Evolutionary conservation across 2,113 vertebrate genomes (phyloP), one percentile per base, ranked within the genome.

Genomic region (Spilogale gracilis): DNA sequence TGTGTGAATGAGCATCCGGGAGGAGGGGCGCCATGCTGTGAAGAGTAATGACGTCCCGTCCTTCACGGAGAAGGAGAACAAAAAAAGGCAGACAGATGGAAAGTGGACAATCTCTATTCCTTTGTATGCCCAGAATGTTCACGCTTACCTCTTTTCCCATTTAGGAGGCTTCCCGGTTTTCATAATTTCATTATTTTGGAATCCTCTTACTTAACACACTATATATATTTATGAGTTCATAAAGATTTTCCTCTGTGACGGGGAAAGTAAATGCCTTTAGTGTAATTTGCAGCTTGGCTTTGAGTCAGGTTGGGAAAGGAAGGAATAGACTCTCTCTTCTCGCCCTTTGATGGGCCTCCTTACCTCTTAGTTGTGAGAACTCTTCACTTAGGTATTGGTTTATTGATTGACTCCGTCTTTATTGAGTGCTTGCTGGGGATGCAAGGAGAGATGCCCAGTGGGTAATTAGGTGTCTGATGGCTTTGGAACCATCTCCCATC

Each of bases 251-350:
- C 92, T 85, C 56, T 86, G 5, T 79, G 25, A 38, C 85, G 82
- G 50, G 67, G 20, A 48, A 82, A 95, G 69, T 67, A 27, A 81
- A 63, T 86, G 82, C 30, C 52, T 65, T 71, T 60, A 38, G 52
- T 95, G 60, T 5, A 4, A 16, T 91, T 94, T 86, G 50, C 45
- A 84, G 61, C 74, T 94, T 95, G 93, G 78, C 67, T 89, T 50
- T 69, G 60, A 91, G 71, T 94, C 83, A 58, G 54, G 76, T 14
- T 88, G 81, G 61, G 60, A 89, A 65, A 93, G 38, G 45, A 94
- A 96, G 76, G 43, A 87, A 27, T 10, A 60, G 84, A n/a, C 88
- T 89, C 97, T 95, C 78, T 96, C 38, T 67, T 86, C 91, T 95
- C 60, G 54, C 80, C 18, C 0, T 89, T 91, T 96, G 94, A 95